Conservation (phyloP, 2,888 invertebrate species). For the Himalopsyche tibetana region DNA sequence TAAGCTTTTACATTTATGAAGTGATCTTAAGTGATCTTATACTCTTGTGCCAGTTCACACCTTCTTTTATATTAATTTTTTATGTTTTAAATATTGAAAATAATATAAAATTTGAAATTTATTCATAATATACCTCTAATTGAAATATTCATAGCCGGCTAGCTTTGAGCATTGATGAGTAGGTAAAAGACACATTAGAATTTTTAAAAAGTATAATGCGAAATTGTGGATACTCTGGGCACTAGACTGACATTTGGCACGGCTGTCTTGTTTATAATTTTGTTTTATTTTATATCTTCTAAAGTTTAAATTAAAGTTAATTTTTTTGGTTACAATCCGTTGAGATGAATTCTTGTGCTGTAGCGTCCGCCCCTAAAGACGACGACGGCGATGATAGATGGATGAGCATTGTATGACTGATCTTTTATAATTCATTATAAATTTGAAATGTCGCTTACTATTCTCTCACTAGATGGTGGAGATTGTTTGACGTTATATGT, state of each 20-base stretch:
- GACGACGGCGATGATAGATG: conserved; percentile 90
- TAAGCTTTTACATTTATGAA: no score
- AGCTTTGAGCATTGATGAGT: no score
- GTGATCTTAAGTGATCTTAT: no score
- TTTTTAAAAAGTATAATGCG: background rate
- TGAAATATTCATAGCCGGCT: no score
- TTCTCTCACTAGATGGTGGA: background rate
- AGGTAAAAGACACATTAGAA: no score
- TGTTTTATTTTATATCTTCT: conserved; percentile 7
- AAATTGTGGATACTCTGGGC: background rate
- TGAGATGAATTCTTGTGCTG: conserved; percentile 82
- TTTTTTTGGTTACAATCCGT: conserved; percentile 13
- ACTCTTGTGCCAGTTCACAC: no score
- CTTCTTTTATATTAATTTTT: no score
- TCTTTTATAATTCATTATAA: conserved; percentile 49
- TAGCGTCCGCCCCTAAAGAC: conserved; percentile 81
- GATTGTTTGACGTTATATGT: background rate
- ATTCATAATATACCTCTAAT: no score
- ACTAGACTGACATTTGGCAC: conserved; percentile 46
- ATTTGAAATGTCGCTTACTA: conserved; percentile 38
- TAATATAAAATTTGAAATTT: no score
- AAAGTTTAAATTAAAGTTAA: background rate
- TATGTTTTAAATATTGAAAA: no score
- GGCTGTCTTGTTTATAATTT: conserved; percentile 39
- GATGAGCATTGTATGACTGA: conserved; percentile 83